Conservation (phyloP, 1,140 invertebrate species). For the Drosophila athabasca region DNA sequence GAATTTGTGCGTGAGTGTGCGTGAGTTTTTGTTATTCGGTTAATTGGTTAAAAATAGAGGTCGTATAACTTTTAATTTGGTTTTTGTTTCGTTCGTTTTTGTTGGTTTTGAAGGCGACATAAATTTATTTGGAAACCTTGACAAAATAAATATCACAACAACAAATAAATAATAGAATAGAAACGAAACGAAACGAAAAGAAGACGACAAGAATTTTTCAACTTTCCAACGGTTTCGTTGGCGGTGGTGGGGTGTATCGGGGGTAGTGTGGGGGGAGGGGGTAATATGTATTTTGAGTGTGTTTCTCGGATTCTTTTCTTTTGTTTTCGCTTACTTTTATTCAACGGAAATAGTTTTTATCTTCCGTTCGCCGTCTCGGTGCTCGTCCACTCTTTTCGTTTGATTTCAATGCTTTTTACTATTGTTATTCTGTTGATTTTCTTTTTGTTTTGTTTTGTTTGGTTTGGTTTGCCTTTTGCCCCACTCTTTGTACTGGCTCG, state of each 20-base stretch:
- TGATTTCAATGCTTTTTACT: slow-evolving; percentile 13
- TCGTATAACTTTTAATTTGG: slow-evolving; percentile 23
- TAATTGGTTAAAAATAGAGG: slow-evolving; percentile 57
- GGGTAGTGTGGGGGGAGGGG: background rate
- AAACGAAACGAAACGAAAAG: background rate
- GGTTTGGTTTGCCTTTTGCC: background rate
- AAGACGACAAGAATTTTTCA: slow-evolving; percentile 35
- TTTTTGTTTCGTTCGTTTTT: slow-evolving; percentile 22
- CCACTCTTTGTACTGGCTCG: slow-evolving; percentile 26
- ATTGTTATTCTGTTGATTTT: slow-evolving; percentile 2
- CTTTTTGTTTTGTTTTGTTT: background rate
- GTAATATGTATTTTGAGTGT: slow-evolving; percentile 29
- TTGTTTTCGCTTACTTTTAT: slow-evolving; percentile 44
- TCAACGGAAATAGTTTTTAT: slow-evolving; percentile 69
- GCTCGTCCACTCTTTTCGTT: slow-evolving; percentile 18
- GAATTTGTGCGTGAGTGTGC: background rate
- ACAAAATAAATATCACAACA: slow-evolving; percentile 10
- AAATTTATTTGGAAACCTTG: slow-evolving; percentile 48
- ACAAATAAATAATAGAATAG: background rate
- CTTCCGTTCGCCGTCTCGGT: background rate
- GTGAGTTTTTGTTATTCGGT: slow-evolving; percentile 15
- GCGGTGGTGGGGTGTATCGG: too few relatives aligned
- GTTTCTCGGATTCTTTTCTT: slow-evolving; percentile 19
- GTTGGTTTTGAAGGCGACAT: slow-evolving; percentile 46
- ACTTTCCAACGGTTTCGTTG: slow-evolving; percentile 27